Base-by-base conservation (phyloP, 2,888 invertebrate species). In the Xanthorhoe spadicearia region DNA sequence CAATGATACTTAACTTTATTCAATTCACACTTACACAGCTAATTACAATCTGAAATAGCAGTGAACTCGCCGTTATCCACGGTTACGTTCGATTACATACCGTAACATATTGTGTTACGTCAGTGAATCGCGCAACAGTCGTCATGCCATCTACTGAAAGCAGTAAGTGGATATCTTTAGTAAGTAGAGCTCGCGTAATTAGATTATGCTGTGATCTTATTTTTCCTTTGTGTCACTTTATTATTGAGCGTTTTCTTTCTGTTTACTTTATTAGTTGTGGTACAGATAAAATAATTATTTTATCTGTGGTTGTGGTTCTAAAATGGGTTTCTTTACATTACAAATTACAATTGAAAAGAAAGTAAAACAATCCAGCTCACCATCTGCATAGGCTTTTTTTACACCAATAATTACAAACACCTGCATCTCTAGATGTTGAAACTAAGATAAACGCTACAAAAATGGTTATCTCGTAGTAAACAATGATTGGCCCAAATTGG, bases 181-280 rank as follows among this genome's bases (percentile, higher is more conserved):
- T 58, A 59, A 61, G 63, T 56, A 53, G 67, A 60, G 23, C 64
- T 58, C 58, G 51, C 67, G 63, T 67, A 61, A 67, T 67, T 60
- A 61, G 60, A 64, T 67, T 67, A 63, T 54, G n/a, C 43, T n/a
- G 15, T 66, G 60, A 56, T 56, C 46, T 55, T 59, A 53, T 55
- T 61, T 67, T n/a, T 53, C n/a, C 18, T 60, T 49, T 49, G 15
- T 15, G n/a, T 23, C 50, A 17, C 15, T 48, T 13, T 48, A 17
- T 48, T 23, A 48, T 15, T 17, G 15, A 0, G 8, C n/a, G n/a
- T n/a, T n/a, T 38, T 32, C 5, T 32, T 32, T 32, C 32, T 32
- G 8, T 7, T 32, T 32, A 32, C 8, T 32, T 32, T 2, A 6
- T 32, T 5, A 7, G 32, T 32, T 0, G 8, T 6, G 32, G 32